Percentiles rank a stretch among this genome's conserved stretches.
Conservation (phyloP, 1,140 invertebrate genomes). For the Panagrolaimus sp. region DNA sequence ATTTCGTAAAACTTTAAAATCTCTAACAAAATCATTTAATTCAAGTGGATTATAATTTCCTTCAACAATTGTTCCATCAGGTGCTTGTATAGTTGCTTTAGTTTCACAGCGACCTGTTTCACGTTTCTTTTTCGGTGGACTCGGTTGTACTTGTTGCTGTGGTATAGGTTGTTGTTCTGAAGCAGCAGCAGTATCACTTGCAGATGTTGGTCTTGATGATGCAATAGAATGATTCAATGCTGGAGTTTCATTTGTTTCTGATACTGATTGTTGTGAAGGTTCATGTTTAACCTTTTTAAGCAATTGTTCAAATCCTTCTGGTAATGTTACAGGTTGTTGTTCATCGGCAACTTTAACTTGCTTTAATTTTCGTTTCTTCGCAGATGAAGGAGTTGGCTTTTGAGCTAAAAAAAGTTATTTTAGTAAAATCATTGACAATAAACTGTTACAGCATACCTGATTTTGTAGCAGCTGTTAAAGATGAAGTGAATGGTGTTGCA, state of each 20-base stretch:
- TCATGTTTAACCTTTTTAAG: not conserved
- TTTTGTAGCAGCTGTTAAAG: no score
- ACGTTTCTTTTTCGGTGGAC: not conserved
- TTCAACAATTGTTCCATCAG: not conserved
- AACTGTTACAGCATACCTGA: no score
- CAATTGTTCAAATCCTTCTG: not conserved
- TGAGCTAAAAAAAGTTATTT: no score
- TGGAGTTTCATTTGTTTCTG: not conserved
- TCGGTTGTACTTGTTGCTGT: not conserved
- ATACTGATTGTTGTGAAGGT: not conserved
- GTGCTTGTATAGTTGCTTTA: not conserved
- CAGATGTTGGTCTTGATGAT: no score
- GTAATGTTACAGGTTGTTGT: not conserved
- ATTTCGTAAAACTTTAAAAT: slow-evolving; percentile 87
- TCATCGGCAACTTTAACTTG: not conserved
- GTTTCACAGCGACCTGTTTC: not conserved
- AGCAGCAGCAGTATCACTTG: no score
- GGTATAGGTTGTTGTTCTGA: no score
- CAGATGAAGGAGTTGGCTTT: not conserved
- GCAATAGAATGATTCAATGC: no score
- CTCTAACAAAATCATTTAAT: slow-evolving; percentile 89
- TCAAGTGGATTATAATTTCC: slow-evolving; percentile 65
- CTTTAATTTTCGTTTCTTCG: not conserved
- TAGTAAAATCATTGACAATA: no score
- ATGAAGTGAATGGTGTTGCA: no score